Percentiles rank a stretch among this genome's conserved stretches.
These are phyloP conservation scores for Agonopterix alstromeriana DNA, from an alignment of 2,888 invertebrate genomes.

Conservation along the genomic window DNA sequence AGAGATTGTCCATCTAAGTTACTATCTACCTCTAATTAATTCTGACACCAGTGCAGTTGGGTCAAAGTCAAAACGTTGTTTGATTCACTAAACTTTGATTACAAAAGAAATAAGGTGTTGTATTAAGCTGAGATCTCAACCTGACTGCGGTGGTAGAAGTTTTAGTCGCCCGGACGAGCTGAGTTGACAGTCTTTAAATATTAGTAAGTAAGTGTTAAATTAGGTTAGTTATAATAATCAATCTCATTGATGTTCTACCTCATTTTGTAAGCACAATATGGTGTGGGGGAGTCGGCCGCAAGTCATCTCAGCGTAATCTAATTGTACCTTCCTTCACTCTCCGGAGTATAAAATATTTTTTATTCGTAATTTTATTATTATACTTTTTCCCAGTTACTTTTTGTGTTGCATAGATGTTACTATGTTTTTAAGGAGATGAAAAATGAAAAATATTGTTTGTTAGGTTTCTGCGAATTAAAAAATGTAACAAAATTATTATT, in stretches of 20 bases:
- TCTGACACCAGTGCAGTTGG: no score
- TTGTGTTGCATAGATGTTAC: constrained; percentile 79
- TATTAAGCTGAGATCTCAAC: no score
- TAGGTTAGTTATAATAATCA: constrained; percentile 69
- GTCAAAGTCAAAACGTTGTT: no score
- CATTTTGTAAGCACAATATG: constrained; percentile 38
- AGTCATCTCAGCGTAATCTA: constrained; percentile 58
- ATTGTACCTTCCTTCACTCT: constrained; percentile 73
- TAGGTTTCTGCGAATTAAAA: constrained; percentile 78
- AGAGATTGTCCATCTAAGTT: constrained; percentile 23
- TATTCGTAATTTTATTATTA: constrained; percentile 56
- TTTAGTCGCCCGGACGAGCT: constrained; percentile 19
- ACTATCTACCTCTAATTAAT: constrained; percentile 18
- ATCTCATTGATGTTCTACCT: constrained; percentile 71
- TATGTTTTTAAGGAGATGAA: constrained; percentile 74
- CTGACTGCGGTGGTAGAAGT: no score
- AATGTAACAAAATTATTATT: constrained; percentile 72
- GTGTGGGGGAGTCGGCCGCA: constrained; percentile 51
- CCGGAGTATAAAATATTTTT: constrained; percentile 71
- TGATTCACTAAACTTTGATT: no score
- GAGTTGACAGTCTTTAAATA: constrained; percentile 53
- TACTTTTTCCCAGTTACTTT: constrained; percentile 69
- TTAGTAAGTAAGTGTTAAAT: constrained; percentile 52
- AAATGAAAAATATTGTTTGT: constrained; percentile 73
- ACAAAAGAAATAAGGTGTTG: no score